A percentile compares a stretch with the other conserved stretches of the same genome.
These are phyloP conservation scores for Exocentrus adspersus DNA, from an alignment of 2,888 invertebrate species.

Conservation along the genomic window DNA sequence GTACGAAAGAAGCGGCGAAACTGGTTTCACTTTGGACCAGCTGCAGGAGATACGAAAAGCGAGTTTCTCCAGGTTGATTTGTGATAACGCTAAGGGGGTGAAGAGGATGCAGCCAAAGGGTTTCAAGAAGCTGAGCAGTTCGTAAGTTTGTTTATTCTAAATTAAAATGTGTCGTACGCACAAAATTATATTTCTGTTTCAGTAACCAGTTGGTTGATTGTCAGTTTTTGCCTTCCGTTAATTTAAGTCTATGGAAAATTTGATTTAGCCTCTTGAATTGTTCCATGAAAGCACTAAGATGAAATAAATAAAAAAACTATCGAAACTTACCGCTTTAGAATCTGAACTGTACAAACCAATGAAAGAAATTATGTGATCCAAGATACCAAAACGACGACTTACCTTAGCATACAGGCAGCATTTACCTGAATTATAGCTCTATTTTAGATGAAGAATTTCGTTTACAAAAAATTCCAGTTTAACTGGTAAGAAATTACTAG, in stretches of 20 bases:
- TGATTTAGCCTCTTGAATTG: neutral
- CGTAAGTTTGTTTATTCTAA: conserved; percentile 60
- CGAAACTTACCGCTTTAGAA: too few species aligned
- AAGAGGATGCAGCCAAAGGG: conserved; percentile 72
- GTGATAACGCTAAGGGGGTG: conserved; percentile 80
- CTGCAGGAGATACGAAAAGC: conserved; percentile 78
- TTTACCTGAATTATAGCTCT: too few species aligned
- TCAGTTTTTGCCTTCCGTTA: neutral
- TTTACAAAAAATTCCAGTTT: too few species aligned
- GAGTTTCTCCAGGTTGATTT: conserved; percentile 79
- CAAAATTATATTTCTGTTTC: neutral
- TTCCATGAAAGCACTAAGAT: too few species aligned
- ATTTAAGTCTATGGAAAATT: neutral
- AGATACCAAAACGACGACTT: too few species aligned
- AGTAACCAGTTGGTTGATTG: neutral
- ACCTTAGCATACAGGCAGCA: too few species aligned
- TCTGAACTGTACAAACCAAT: too few species aligned
- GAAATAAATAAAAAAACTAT: too few species aligned
- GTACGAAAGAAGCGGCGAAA: conserved; percentile 74
- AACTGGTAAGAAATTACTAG: too few species aligned
- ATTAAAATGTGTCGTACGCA: neutral
- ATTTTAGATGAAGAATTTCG: too few species aligned
- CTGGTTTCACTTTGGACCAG: conserved; percentile 79
- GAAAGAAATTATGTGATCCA: too few species aligned
- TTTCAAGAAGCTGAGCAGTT: conserved; percentile 70